Conservation (phyloP, 2,113 vertebrate genomes). For the Fregetta grallaria region DNA sequence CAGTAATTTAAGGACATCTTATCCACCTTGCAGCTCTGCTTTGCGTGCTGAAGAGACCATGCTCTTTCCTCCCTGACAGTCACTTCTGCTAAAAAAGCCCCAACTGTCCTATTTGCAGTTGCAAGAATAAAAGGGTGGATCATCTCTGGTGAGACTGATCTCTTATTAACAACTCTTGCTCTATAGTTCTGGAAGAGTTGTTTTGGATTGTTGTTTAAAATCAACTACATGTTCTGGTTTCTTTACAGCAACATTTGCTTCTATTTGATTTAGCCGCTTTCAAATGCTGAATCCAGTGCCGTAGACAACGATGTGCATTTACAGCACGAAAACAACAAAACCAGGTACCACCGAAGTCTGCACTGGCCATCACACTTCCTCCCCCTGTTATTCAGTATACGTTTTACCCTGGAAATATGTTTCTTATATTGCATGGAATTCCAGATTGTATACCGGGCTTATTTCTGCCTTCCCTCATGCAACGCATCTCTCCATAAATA, state of each 20-base stretch:
- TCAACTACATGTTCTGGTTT: not conserved
- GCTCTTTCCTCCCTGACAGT: not conserved
- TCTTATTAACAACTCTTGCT: not conserved
- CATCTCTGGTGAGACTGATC: not conserved
- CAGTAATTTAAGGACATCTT: not conserved
- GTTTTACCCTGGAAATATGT: not conserved
- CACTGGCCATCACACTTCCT: not conserved
- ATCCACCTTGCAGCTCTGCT: not conserved
- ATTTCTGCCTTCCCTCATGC: not conserved
- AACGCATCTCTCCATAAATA: not conserved
- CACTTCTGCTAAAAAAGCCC: not conserved
- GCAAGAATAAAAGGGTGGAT: not conserved
- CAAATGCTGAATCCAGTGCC: not conserved
- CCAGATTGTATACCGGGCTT: not conserved
- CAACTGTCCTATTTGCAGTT: not conserved
- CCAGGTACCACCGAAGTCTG: not conserved
- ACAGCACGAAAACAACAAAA: fast-evolving
- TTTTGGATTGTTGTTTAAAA: not conserved
- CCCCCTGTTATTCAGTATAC: not conserved
- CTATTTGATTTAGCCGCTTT: not conserved
- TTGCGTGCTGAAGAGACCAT: not conserved
- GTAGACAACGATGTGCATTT: fast-evolving
- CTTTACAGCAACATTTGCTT: not conserved
- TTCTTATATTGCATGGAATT: not conserved
- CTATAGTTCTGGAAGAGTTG: not conserved